Base-by-base conservation (phyloP, 2,797 vertebrate genomes). In the Cyprinella venusta region DNA sequence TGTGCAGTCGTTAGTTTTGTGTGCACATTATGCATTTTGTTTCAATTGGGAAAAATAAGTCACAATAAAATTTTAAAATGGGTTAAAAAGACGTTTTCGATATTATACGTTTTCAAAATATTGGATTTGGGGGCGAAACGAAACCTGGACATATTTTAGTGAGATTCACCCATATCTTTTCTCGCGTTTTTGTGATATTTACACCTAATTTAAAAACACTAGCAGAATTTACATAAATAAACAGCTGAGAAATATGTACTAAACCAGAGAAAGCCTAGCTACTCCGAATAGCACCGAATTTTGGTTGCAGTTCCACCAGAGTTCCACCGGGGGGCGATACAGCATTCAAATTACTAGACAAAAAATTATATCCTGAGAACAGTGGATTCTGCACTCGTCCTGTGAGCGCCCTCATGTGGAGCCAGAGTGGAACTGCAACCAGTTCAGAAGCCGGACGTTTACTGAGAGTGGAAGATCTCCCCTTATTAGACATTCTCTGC, bases 141-240 rank as follows among this genome's bases (percentile, higher is more conserved):
- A 70, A 48, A 70, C 13, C n/a, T 45, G 45, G 26, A 33, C 56
- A 45, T 76, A 21, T 48, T 78, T 78, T 50, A 64, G 26, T 8
- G 61, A 79, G 40, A 67, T 36, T n/a, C 76, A 26, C 56, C 24
- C 38, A 15, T 48, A 45, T 15, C 8, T 45, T 64, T 63, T 7
- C 2, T 71, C 1, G 3, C 1, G 10, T 30, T 30, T 64, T 75
- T 63, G 10, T 85, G 81, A 85, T 88, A 88, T 88, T 82, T 88
- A 88, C 84, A 88, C 81, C 85, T 63, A 87, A 88, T 85, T 88
- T 68, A 76, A 87, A 84, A 85, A 87, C 42, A 71, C 81, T 87
- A 76, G 13, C 15, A 79, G 2, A 36, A 79, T 78, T 84, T 84
- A 65, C 68, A 84, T 4, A 21, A 74, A 2, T 10, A 19, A 33